These are phyloP conservation scores for Agriopis aurantiaria DNA, from an alignment of 2,888 invertebrate species.

Conservation along the genomic window DNA sequence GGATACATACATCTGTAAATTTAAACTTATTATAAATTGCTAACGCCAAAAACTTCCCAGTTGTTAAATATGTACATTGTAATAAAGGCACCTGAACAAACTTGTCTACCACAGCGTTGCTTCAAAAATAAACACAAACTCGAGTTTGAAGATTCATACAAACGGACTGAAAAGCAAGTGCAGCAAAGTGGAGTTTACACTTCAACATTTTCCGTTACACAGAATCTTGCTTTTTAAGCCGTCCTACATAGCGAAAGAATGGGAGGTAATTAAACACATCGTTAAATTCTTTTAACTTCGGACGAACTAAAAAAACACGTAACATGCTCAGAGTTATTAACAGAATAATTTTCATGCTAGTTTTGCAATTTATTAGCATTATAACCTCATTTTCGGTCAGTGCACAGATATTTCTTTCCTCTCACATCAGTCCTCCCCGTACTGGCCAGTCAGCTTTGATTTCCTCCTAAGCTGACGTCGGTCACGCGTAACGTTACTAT, in stretches of 20 bases:
- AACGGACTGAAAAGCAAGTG: conserved; percentile 7
- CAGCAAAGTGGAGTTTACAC: conserved; percentile 14
- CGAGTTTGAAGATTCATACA: conserved; percentile 10
- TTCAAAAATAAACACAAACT: conserved; percentile 16
- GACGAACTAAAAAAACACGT: neutral
- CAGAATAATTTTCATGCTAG: neutral
- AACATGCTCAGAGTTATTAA: neutral
- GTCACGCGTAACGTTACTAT: no score
- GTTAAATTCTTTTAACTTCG: neutral
- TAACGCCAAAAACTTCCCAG: neutral
- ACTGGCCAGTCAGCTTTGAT: no score
- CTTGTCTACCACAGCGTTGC: neutral
- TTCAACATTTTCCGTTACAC: conserved; percentile 10
- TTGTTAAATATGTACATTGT: neutral
- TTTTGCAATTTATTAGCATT: neutral
- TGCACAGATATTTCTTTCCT: neutral
- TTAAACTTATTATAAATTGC: neutral
- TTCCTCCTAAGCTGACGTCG: no score
- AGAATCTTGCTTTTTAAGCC: conserved; percentile 13
- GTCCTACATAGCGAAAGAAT: neutral
- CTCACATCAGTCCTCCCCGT: no score
- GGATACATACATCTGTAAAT: neutral
- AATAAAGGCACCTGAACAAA: conserved; percentile 1
- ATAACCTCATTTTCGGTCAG: neutral
- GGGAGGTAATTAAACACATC: neutral